These are phyloP conservation scores for Notarius lentiginosus DNA, from an alignment of 2,113 vertebrate species.

Conservation along the genomic window DNA sequence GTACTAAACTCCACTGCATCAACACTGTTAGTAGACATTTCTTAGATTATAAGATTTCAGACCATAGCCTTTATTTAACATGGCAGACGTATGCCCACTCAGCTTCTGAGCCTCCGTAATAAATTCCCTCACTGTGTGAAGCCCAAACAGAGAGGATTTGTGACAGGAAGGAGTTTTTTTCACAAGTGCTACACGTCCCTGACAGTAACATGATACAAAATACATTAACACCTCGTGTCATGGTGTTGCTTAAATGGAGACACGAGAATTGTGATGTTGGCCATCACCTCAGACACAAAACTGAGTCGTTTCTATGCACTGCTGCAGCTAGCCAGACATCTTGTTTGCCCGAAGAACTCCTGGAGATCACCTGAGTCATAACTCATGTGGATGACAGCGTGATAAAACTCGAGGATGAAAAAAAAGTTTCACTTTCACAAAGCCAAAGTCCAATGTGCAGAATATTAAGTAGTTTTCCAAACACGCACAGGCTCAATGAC, in stretches of 20 bases:
- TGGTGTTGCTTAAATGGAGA: neutral
- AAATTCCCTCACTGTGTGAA: neutral
- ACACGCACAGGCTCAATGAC: neutral
- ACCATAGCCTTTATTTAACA: neutral
- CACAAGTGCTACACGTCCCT: neutral
- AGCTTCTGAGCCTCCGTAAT: neutral
- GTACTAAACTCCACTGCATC: no score
- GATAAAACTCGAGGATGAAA: neutral
- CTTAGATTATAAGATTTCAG: neutral
- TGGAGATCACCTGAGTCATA: neutral
- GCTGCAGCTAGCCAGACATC: neutral
- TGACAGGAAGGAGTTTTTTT: neutral
- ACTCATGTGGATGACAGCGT: neutral
- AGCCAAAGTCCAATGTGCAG: neutral
- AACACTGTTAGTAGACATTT: neutral
- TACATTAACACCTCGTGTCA: neutral
- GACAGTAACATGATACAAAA: slow-evolving; percentile 9
- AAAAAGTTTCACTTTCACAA: neutral
- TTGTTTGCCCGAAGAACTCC: neutral
- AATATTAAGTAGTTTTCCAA: neutral
- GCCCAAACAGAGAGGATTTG: neutral
- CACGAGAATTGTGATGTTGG: neutral
- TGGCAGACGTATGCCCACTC: neutral
- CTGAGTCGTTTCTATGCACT: neutral
- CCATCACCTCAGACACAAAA: slow-evolving; percentile 2